Evolutionary conservation across 2,888 invertebrate species (phyloP).

Genomic region (Neoascia interrupta): DNA sequence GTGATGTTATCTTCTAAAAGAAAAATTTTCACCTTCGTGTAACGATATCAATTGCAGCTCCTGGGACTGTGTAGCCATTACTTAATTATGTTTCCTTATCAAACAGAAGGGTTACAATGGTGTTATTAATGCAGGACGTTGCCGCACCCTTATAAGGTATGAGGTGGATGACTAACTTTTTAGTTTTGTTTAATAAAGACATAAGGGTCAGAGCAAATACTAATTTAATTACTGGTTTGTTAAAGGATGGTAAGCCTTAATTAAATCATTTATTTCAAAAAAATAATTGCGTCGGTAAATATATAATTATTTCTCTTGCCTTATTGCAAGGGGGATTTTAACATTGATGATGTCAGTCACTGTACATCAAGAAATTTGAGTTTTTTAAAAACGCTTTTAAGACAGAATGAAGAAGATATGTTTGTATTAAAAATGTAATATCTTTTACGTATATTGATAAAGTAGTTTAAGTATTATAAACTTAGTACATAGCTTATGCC

Average conservation of each 20-base stretch:
- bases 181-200: conserved; percentile 52
- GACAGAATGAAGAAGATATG: no score
- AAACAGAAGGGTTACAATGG: conserved; percentile 67
- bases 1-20: conserved; percentile 63
- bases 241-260: conserved; percentile 59
- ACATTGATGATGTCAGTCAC: no score
- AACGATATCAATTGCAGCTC: conserved; percentile 21
- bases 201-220: conserved; percentile 58
- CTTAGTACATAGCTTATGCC: no score
- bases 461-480: no score
- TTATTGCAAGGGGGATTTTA: no score
- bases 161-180: conserved; percentile 37
- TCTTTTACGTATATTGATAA: no score
- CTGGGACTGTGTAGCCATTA: conserved; percentile 58
- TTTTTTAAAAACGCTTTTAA: no score
- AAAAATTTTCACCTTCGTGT: conserved; percentile 56
- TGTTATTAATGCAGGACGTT: conserved; percentile 64
- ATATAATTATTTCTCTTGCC: no score
- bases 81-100: conserved; percentile 68
- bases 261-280: conserved; percentile 51
- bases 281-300: conserved; percentile 35
- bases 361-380: no score
- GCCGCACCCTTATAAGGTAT: conserved; percentile 61
- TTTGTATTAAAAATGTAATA: no score
- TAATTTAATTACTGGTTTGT: conserved; percentile 68